A percentile compares a stretch with the other conserved stretches of the same genome.
Evolutionary conservation across 2,797 vertebrate species (phyloP).

Genomic region (Columba guinea): DNA sequence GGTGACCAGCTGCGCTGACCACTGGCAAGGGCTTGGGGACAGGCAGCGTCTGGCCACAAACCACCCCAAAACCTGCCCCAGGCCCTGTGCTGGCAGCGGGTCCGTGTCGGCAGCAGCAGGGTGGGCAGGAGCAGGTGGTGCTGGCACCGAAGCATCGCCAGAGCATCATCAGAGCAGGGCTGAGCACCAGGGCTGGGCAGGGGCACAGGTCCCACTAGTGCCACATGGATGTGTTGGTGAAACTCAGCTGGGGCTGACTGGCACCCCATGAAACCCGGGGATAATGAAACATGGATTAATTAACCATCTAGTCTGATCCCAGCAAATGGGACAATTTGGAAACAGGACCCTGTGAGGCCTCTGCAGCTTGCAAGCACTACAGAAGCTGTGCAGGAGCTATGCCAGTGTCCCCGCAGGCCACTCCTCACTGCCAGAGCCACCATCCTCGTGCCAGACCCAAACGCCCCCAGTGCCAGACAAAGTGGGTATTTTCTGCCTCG

Average conservation of each 20-base stretch:
- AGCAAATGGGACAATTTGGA: background rate
- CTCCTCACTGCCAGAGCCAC: background rate
- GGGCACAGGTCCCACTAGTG: background rate
- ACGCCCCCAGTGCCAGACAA: background rate
- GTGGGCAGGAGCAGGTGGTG: background rate
- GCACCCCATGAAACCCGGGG: too few relatives aligned
- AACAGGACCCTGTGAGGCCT: rapidly evolving
- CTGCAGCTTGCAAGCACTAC: background rate
- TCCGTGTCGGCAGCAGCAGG: rapidly evolving
- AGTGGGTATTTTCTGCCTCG: background rate
- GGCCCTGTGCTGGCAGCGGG: rapidly evolving
- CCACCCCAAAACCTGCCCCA: background rate
- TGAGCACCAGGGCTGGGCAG: background rate
- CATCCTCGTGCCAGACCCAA: rapidly evolving
- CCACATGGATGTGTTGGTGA: rapidly evolving
- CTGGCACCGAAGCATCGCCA: rapidly evolving
- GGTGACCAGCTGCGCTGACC: rapidly evolving
- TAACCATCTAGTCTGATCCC: background rate
- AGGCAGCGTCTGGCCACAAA: background rate
- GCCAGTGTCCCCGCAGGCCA: rapidly evolving
- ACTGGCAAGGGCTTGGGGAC: rapidly evolving
- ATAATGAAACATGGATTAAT: rapidly evolving
- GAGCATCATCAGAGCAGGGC: background rate
- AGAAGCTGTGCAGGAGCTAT: background rate
- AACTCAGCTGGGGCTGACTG: rapidly evolving